phyloP scores from a whole-genome alignment of 1,140 invertebrate genomes.

The Carcinoscorpius rotundicauda region DNA sequence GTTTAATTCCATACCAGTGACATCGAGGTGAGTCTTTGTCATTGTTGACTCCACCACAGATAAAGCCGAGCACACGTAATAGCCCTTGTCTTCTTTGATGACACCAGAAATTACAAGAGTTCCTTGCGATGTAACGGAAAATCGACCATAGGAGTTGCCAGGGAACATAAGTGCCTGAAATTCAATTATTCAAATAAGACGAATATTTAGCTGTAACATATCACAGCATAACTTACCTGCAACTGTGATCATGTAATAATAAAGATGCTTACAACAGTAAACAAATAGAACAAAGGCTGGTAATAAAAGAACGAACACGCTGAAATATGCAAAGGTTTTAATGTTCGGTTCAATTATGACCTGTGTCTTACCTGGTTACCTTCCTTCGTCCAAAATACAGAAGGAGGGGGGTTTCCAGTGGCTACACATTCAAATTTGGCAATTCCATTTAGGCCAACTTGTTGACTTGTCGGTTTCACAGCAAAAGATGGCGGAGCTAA shows the following conservation, averaged over 20 bases:
- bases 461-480: constrained; percentile 59
- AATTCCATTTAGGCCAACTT: constrained; percentile 56
- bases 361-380: constrained; percentile 45
- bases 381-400: constrained; percentile 76
- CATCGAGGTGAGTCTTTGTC: constrained; percentile 60
- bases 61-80: constrained; percentile 74
- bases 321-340: not conserved
- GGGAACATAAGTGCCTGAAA: constrained; percentile 62
- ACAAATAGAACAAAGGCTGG: not conserved
- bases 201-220: not conserved
- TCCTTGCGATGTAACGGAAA: constrained; percentile 59
- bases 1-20: constrained; percentile 43
- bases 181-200: constrained; percentile 4
- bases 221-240: not conserved
- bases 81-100: constrained; percentile 65
- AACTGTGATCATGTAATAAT: not conserved
- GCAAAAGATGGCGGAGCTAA: constrained; percentile 65
- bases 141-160: constrained; percentile 58
- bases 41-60: constrained; percentile 57
- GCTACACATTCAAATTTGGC: constrained; percentile 73
- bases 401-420: constrained; percentile 66
- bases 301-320: not conserved
- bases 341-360: too few species aligned
- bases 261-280: not conserved
- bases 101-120: constrained; percentile 60